Base-by-base conservation (phyloP, 2,888 invertebrate genomes). In the Drosophila rubida region DNA sequence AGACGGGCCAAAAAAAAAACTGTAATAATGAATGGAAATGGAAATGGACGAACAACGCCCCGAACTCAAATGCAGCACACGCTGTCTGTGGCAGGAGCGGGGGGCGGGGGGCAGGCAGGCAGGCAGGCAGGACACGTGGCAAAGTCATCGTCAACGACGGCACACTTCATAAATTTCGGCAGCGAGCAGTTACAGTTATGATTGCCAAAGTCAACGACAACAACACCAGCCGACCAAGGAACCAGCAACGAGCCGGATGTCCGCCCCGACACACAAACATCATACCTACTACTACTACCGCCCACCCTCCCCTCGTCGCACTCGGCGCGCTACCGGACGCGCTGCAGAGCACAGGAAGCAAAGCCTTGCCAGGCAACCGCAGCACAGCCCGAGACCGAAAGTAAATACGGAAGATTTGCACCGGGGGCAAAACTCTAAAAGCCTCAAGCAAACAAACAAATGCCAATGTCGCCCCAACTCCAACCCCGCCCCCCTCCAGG, bases 91-190 rank as follows among this genome's bases (percentile, higher is more conserved):
- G 39, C 49, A 49, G 22, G 9, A 22, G 42, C 13, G 32, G 3
- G 9, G 14, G 41, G 42, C 19, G 30, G 16, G 19, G 39, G 30
- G 30, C 30, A 30, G 9, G 27, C 9, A 32, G 30, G 13, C n/a
- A 13, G 50, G 30, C 32, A 25, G 25, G 23, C 25, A 58, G 68
- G 71, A 69, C 81, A 81, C 81, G 81, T 81, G 81, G 80, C 80
- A 45, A 77, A 79, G 70, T 77, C 75, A 68, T 80, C 83, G 77
- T 84, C 80, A 78, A 80, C 72, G 78, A 69, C 81, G 81, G 85
- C 89, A 90, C 90, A 90, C 90, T 90, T 90, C 90, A 90, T 90
- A 90, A 89, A 90, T 90, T 89, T 85, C 63, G 68, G 66, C 64
- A 66, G 54, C 66, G 73, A 77, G 81, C 88, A 89, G 89, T 88